Base-by-base conservation (phyloP, 2,113 vertebrate genomes). In the Thinocorus orbignyianus region DNA sequence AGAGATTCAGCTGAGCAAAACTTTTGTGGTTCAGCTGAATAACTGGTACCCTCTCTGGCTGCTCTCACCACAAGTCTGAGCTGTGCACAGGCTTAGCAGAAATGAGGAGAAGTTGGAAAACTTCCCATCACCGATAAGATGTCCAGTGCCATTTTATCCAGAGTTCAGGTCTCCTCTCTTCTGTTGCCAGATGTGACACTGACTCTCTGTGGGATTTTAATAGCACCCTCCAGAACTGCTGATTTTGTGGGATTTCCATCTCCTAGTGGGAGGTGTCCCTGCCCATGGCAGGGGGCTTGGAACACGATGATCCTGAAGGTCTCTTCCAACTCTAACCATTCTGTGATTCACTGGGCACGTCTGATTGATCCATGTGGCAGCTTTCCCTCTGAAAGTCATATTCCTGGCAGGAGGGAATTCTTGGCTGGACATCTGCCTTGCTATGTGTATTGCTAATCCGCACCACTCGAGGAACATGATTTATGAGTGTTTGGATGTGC, bases 311-410 rank as follows among this genome's bases (percentile, higher is more conserved):
- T n/a, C n/a, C n/a, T n/a, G n/a, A n/a, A n/a, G n/a, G n/a, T n/a
- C n/a, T n/a, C n/a, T n/a, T n/a, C n/a, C n/a, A n/a, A n/a, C n/a
- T n/a, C n/a, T n/a, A n/a, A n/a, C n/a, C n/a, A n/a, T n/a, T n/a
- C n/a, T n/a, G n/a, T n/a, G n/a, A n/a, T 51, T 74, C 33, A 0
- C 22, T 20, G 31, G 49, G 6, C 2, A 0, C 25, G 18, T 37
- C 39, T 3, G 2, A 2, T 11, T n/a, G 52, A 20, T 57, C 65
- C 44, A 13, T 1, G 13, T 76, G 81, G 62, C 81, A 86, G 44
- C 60, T 74, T 54, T 73, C 19, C 68, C 33, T 95, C 82, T 41
- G 51, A 55, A 83, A 90, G 20, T 24, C 11, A 3, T 64, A 16
- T 72, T 81, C 81, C 81, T 0, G 1, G 24, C 70, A 79, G 66